A percentile compares a stretch with the other conserved stretches of the same genome.
phyloP scores from a whole-genome alignment of 2,888 invertebrate genomes.

The Andrena haemorrhoa region DNA sequence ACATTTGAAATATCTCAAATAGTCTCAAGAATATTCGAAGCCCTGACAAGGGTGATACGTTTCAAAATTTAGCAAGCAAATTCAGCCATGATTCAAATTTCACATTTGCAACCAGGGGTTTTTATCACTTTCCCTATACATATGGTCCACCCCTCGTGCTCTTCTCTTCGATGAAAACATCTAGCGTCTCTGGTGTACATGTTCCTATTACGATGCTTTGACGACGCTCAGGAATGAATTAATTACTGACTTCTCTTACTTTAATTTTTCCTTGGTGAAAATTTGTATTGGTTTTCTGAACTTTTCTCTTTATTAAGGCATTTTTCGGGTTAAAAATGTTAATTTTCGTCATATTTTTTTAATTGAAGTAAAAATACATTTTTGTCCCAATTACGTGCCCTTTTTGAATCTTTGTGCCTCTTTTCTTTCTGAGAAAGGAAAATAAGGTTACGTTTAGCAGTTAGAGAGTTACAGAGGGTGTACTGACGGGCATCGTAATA shows the following conservation, averaged over 20 bases:
- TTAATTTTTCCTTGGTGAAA: too few relatives aligned
- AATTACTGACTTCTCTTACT: too few relatives aligned
- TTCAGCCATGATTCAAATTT: constrained; percentile 5
- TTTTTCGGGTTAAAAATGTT: background rate
- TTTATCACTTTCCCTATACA: constrained; percentile 25
- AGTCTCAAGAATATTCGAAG: background rate
- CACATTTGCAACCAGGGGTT: constrained; percentile 2
- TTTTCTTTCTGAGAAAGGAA: too few relatives aligned
- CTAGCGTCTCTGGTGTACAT: background rate
- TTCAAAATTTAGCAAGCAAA: background rate
- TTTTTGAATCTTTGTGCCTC: too few relatives aligned
- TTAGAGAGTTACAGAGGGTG: too few relatives aligned
- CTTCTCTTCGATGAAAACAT: constrained; percentile 10
- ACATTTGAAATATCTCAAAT: background rate
- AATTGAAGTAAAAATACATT: too few relatives aligned
- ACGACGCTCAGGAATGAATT: too few relatives aligned
- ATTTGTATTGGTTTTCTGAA: too few relatives aligned
- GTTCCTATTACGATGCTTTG: background rate
- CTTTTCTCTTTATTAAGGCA: background rate
- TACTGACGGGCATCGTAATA: too few relatives aligned
- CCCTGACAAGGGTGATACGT: background rate
- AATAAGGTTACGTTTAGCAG: too few relatives aligned
- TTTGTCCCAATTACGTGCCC: too few relatives aligned
- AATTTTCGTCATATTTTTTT: too few relatives aligned
- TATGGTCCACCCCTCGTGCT: constrained; percentile 1